A percentile compares a stretch with the other conserved stretches of the same genome.
phyloP scores from a whole-genome alignment of 2,888 invertebrate species.

The Onthophagus sagittarius region DNA sequence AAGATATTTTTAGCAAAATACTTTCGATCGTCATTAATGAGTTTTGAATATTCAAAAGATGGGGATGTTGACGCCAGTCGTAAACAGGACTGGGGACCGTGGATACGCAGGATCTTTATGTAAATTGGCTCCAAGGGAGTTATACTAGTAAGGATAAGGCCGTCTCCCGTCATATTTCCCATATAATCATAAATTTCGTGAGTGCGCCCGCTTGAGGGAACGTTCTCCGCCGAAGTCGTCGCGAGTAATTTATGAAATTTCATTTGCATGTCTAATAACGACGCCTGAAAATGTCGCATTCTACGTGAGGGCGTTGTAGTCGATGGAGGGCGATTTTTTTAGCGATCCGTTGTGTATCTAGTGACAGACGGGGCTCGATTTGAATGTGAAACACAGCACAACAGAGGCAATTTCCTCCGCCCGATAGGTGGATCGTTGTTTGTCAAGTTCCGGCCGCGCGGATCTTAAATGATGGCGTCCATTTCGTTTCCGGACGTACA shows the following conservation, averaged over 20 bases:
- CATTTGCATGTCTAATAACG: constrained; percentile 5
- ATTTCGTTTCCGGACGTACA: constrained; percentile 31
- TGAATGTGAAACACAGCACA: not conserved
- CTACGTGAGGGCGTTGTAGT: not conserved
- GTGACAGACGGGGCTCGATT: not conserved
- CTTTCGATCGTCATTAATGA: constrained; percentile 19
- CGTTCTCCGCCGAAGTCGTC: not conserved
- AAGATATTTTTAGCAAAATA: constrained; percentile 6
- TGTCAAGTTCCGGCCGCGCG: not conserved
- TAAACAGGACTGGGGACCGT: constrained; percentile 24
- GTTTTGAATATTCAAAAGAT: constrained; percentile 22
- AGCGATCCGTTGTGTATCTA: not conserved
- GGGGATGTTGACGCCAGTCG: constrained; percentile 14
- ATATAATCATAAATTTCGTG: constrained; percentile 31
- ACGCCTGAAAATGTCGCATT: not conserved
- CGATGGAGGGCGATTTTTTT: not conserved
- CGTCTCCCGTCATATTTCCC: constrained; percentile 28
- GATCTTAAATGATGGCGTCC: constrained; percentile 33
- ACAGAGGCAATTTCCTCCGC: not conserved
- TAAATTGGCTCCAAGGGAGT: constrained; percentile 29
- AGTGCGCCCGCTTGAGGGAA: not conserved
- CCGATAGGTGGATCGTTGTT: constrained; percentile 11
- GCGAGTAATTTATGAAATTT: constrained; percentile 6
- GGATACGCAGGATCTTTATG: constrained; percentile 28
- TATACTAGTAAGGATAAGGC: constrained; percentile 18